Base-by-base conservation (phyloP, 1,140 invertebrate species). In the Drosophila rhopaloa region DNA sequence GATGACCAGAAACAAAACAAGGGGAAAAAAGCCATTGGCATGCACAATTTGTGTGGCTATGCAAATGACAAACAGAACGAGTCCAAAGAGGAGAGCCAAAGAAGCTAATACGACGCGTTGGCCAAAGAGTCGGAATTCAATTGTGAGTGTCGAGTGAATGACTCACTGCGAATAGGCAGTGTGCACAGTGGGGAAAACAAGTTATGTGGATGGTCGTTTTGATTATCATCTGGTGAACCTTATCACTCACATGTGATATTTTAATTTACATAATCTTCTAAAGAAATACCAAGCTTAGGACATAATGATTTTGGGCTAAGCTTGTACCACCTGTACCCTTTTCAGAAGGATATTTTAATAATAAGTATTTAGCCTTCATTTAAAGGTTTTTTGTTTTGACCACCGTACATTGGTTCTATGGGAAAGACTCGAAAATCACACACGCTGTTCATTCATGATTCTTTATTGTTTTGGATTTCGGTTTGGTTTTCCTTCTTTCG, bases 1-100 rank as follows among this genome's bases (percentile, higher is more conserved):
- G 60, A 74, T 66, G 77, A 58, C 59, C 62, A 65, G 54, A 50
- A 46, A 41, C 58, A 43, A 65, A 68, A 66, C 65, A 66, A 37
- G 40, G 60, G 4, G 38, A 50, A 29, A 41, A 80, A 76, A 63
- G 38, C 40, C 84, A 83, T 68, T 73, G 71, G 51, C 66, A 85
- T 84, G 81, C 81, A 81, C 62, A 84, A 54, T 70, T 76, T 79
- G 24, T 76, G 72, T 50, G 61, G 62, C 57, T 63, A 81, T 84
- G 81, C 77, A 85, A 85, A 85, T 81, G 67, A 73, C 59, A 53
- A 61, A 67, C 77, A 62, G 56, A 62, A 71, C 55, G 19, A 40
- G 37, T 24, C 62, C 27, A 61, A 14, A 70, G 40, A 46, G 14
- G 53, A 16, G 14, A 46, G 53, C 35, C 19, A 40, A 48, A 43